A percentile compares a stretch with the other conserved stretches of the same genome.
phyloP scores from a whole-genome alignment of 2,888 invertebrate species.

The Salticus scenicus region DNA sequence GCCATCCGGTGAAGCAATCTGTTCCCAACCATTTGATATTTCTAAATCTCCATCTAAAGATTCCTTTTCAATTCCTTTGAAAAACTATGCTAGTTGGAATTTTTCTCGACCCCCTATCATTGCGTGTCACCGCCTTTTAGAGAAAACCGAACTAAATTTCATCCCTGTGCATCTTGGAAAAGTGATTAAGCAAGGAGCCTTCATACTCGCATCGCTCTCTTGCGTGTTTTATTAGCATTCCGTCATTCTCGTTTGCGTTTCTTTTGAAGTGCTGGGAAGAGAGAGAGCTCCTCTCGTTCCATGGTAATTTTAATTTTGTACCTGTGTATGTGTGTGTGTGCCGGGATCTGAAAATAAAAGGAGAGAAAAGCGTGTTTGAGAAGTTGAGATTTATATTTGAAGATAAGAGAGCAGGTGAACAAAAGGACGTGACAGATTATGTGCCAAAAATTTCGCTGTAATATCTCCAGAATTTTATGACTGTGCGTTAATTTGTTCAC shows the following conservation, averaged over 20 bases:
- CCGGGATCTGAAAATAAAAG: no score
- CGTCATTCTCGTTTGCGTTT: not conserved
- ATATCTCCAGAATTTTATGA: no score
- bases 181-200: not conserved
- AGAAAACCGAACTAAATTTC: not conserved
- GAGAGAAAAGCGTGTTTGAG: not conserved
- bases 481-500: no score
- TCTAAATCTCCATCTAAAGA: no score
- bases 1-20: no score
- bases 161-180: not conserved
- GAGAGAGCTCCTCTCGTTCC: not conserved
- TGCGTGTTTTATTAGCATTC: not conserved
- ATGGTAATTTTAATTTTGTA: constrained; percentile 6
- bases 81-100: not conserved
- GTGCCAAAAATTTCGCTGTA: no score
- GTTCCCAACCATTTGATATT: no score
- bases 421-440: not conserved
- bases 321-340: not conserved
- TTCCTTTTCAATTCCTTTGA: no score
- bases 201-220: not conserved
- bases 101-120: not conserved
- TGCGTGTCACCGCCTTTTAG: not conserved
- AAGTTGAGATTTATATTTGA: constrained; percentile 9
- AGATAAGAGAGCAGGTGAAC: not conserved
- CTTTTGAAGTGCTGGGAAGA: not conserved